These are phyloP conservation scores for Beroe ovata DNA, from an alignment of 37 sponge, comb jelly and placozoan species.

Conservation along the genomic window DNA sequence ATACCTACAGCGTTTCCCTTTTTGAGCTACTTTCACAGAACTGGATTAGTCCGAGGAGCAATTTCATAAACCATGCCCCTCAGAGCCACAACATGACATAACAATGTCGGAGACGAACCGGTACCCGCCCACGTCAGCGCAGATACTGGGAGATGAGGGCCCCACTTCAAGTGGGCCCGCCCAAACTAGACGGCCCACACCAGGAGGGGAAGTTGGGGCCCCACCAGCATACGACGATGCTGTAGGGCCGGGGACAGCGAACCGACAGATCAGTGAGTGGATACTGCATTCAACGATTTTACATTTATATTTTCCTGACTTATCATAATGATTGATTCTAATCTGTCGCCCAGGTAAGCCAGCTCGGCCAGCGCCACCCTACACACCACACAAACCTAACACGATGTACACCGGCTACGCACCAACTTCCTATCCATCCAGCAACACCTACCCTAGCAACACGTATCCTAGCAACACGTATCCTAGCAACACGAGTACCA, in stretches of 20 bases:
- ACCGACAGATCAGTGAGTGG: not conserved
- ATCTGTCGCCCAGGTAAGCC: constrained; percentile 8
- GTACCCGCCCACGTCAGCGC: not conserved
- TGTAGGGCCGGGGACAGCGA: not conserved
- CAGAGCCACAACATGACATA: too few species aligned
- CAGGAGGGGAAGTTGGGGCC: not conserved
- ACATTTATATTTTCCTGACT: too few species aligned
- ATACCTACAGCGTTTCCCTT: too few species aligned
- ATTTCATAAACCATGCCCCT: too few species aligned
- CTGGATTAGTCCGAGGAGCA: too few species aligned
- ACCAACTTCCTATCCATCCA: not conserved
- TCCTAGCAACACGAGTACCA: not conserved
- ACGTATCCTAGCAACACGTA: not conserved
- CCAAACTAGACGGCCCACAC: not conserved
- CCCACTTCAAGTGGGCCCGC: not conserved
- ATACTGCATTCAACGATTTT: too few species aligned
- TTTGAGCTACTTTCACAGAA: too few species aligned
- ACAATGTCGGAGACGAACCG: not conserved
- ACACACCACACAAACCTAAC: not conserved
- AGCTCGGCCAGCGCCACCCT: constrained; percentile 15
- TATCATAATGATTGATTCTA: not conserved
- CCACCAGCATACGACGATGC: not conserved
- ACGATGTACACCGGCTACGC: not conserved
- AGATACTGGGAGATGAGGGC: not conserved
- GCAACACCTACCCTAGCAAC: not conserved